A percentile compares a stretch with the other conserved stretches of the same genome.
These are phyloP conservation scores for Thunnus maccoyii DNA, from an alignment of 2,113 vertebrate species.

Conservation along the genomic window DNA sequence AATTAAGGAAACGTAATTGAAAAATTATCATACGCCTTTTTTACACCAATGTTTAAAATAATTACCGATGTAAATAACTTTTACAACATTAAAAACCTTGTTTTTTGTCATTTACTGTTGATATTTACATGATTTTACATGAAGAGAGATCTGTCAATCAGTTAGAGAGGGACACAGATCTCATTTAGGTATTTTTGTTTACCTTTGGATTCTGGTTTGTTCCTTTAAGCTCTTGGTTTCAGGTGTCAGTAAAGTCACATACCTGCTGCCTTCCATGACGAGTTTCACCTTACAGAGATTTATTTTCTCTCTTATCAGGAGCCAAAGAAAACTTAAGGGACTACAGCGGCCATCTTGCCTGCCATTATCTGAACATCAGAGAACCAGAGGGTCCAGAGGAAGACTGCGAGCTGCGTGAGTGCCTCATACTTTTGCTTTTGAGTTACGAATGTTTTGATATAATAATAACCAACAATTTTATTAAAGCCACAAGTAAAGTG, in stretches of 20 bases:
- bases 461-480: background rate
- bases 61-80: too few species aligned
- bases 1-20: too few species aligned
- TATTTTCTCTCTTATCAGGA: slow-evolving; percentile 67
- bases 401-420: slow-evolving; percentile 81
- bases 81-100: too few species aligned
- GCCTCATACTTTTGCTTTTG: background rate
- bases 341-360: slow-evolving; percentile 85
- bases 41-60: too few species aligned
- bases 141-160: background rate
- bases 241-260: slow-evolving; percentile 33
- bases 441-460: background rate
- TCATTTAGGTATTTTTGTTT: slow-evolving; percentile 12
- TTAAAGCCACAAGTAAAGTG: background rate
- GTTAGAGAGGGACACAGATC: slow-evolving; percentile 8
- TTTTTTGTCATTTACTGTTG: too few species aligned
- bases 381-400: slow-evolving; percentile 67
- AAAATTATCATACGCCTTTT: too few species aligned
- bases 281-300: slow-evolving; percentile 31
- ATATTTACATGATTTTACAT: background rate
- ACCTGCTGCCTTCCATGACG: slow-evolving; percentile 7
- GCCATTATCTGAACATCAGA: slow-evolving; percentile 80
- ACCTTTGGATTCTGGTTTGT: slow-evolving; percentile 8
- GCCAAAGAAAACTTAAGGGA: slow-evolving; percentile 86
- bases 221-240: slow-evolving; percentile 15